Base-by-base conservation (phyloP, 2,113 vertebrate species). In the Chionis minor region DNA sequence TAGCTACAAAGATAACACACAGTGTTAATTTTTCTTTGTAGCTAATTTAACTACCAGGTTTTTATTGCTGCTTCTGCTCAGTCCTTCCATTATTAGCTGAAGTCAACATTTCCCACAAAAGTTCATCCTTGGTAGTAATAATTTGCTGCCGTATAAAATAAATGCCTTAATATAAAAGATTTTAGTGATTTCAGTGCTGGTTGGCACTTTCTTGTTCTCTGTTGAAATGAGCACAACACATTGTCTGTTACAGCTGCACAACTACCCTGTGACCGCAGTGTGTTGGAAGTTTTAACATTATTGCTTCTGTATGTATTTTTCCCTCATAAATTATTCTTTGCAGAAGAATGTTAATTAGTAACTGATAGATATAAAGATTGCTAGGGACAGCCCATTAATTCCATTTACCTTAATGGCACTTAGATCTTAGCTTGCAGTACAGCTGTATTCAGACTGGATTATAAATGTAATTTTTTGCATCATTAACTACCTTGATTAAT, bases 321-420 rank as follows among this genome's bases (percentile, higher is more conserved):
- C 86, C 71, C 49, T 72, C 40, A 94, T 96, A 97, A 97, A 97
- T 95, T 98, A 92, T 97, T 98, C 97, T 98, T 97, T 98, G 97
- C 96, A 98, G 91, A 92, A 98, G 96, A 98, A 98, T 97, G 98
- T 99, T 99, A 99, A 98, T 99, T 98, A 98, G 98, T 98, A 99
- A 99, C 98, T 98, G 98, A 99, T 98, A 98, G 98, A 97, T 97
- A 97, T 96, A 97, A 98, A 98, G 98, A 99, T 99, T 99, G 97
- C 96, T 89, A 98, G 95, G 96, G 99, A 99, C 99, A 99, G 99
- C 95, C 98, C 98, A 99, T 99, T 99, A 99, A 99, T 99, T 98
- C 99, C 98, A 99, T 98, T 99, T 99, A 98, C 97, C 97, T 98
- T 98, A 99, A 98, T 98, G 98, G 98, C 98, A 98, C 97, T 98